Evolutionary conservation across 2,888 invertebrate species (phyloP), one percentile per base, ranked within the genome.

Genomic region (Strigamia maritima): DNA sequence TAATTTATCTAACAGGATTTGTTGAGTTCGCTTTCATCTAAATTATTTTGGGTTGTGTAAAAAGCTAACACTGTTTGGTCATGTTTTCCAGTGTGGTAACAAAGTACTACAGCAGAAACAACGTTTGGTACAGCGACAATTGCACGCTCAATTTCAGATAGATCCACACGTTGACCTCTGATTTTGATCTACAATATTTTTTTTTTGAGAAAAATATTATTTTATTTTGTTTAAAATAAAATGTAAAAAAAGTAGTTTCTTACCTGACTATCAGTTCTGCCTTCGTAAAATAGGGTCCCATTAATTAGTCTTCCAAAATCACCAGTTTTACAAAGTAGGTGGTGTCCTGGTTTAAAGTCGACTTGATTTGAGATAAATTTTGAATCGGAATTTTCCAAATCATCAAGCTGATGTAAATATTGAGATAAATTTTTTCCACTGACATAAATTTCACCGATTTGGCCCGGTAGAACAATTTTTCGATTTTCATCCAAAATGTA

Each of bases 161-260:
- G 87, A 84, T 95, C 94, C 0, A 96, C 93, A 12, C 95, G 88
- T 84, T 95, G 93, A 0, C 96, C 96, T 70, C 94, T 88, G 79
- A 94, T 91, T 88, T 94, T 96, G 49, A 92, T 89, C 79, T 79
- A 24, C 10, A 44, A 19, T n/a, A n/a, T n/a, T n/a, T n/a, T n/a
- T n/a, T n/a, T n/a, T n/a, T n/a, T n/a, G n/a, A n/a, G n/a, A n/a
- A n/a, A 22, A 40, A 22, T 3, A 16, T 22, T 8, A n/a, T 8
- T 4, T 24, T 8, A 26, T n/a, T 22, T 12, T 4, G 8, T 76
- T n/a, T n/a, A n/a, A n/a, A n/a, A n/a, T n/a, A n/a, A n/a, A n/a
- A n/a, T 31, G 31, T 4, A 31, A 31, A 6, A 4, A 6, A 31
- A 31, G 31, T 4, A 2, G 31, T 78, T 78, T 19, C 22, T 79